These are phyloP conservation scores for Pyrrhia umbra DNA, from an alignment of 2,888 invertebrate genomes.

Conservation along the genomic window DNA sequence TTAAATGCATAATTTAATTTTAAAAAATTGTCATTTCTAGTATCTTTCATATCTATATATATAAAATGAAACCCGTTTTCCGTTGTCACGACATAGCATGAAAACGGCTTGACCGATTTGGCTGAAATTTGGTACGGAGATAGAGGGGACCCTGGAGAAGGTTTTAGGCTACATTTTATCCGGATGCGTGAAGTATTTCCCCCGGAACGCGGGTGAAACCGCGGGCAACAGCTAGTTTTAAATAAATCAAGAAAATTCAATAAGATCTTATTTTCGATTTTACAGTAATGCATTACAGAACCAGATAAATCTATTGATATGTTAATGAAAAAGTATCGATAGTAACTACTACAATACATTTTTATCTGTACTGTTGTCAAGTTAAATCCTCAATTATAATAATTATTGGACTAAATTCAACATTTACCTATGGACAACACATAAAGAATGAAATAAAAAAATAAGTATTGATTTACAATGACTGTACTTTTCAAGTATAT, in stretches of 20 bases:
- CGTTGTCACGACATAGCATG: too few relatives aligned
- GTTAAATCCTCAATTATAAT: background rate
- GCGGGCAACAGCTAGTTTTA: too few relatives aligned
- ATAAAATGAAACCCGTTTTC: too few relatives aligned
- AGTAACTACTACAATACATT: slow-evolving; percentile 1
- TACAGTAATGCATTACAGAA: slow-evolving; percentile 13
- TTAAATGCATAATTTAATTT: background rate
- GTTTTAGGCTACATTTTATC: too few relatives aligned
- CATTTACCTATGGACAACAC: background rate
- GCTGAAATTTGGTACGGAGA: too few relatives aligned
- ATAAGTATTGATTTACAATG: background rate
- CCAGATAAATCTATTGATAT: slow-evolving; percentile 46
- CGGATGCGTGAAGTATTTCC: too few relatives aligned
- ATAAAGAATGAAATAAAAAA: background rate
- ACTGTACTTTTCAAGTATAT: slow-evolving; percentile 1
- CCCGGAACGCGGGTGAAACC: too few relatives aligned
- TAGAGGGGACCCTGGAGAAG: too few relatives aligned
- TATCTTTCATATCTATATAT: too few relatives aligned
- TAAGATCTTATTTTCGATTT: slow-evolving; percentile 12
- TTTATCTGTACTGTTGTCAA: slow-evolving; percentile 3
- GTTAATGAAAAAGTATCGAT: slow-evolving; percentile 28
- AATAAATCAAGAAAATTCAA: slow-evolving; percentile 16
- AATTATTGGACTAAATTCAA: slow-evolving; percentile 6
- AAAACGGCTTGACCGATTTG: too few relatives aligned
- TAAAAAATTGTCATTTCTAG: too few relatives aligned